Percentiles rank a stretch among this genome's conserved stretches.
phyloP scores from a whole-genome alignment of 2,888 invertebrate genomes.

The Nemurella pictetii region DNA sequence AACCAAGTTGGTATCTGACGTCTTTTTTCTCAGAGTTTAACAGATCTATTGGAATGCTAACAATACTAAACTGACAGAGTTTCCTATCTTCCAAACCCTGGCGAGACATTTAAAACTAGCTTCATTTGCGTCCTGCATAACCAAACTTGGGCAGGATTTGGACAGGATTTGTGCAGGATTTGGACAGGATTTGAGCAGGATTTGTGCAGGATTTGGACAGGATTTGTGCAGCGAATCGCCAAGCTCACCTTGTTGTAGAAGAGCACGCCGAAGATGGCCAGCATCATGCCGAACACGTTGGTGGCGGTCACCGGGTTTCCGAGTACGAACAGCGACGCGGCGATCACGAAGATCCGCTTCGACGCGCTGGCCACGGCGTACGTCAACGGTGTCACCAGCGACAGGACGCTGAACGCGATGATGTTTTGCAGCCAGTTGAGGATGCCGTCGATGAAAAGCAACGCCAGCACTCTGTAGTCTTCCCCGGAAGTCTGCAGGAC shows the following conservation, averaged over 20 bases:
- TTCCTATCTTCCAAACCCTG: too few species aligned
- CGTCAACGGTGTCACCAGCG: slow-evolving; percentile 88
- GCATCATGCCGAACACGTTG: slow-evolving; percentile 87
- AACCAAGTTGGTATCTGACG: too few species aligned
- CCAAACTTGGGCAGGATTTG: not conserved
- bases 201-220: not conserved
- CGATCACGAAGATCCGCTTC: slow-evolving; percentile 90
- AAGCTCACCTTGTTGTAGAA: slow-evolving; percentile 78
- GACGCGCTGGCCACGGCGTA: slow-evolving; percentile 96
- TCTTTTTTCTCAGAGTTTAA: too few species aligned
- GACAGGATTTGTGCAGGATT: not conserved
- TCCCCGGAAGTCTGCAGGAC: slow-evolving; percentile 52
- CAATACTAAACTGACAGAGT: too few species aligned
- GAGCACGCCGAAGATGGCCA: slow-evolving; percentile 88
- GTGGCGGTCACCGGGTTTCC: slow-evolving; percentile 88
- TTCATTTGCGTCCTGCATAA: too few species aligned
- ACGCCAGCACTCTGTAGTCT: slow-evolving; percentile 59
- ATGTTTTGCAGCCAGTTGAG: slow-evolving; percentile 95
- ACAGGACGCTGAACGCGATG: slow-evolving; percentile 90
- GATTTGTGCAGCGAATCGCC: not conserved
- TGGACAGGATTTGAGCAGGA: not conserved
- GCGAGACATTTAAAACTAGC: too few species aligned
- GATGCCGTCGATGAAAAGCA: slow-evolving; percentile 77
- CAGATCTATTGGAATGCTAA: too few species aligned
- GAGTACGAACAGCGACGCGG: slow-evolving; percentile 80